Evolutionary conservation across 2,797 vertebrate genomes (phyloP), one percentile per base, ranked within the genome.

Genomic region (Manis pentadactyla): DNA sequence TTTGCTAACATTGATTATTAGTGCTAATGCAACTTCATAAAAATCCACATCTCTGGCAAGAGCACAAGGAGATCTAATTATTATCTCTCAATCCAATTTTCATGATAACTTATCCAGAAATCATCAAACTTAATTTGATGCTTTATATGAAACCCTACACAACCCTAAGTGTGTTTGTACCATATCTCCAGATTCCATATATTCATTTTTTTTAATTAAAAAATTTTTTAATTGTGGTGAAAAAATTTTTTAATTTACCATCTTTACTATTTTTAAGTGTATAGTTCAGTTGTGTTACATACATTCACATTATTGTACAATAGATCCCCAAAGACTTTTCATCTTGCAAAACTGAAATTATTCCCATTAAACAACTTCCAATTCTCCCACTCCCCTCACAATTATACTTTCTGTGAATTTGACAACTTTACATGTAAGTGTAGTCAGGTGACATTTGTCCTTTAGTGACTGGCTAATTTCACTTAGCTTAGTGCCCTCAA

Each of bases 21-120:
- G 14, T 34, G 57, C 29, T 39, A 46, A 74, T 23, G 12, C 42
- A 61, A 11, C 77, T 78, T 61, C 15, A 3, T 68, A 34, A 95
- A 85, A 31, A 31, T 55, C 63, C 6, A 11, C 12, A 37, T 37
- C 46, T 82, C 61, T 75, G 78, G 37, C 29, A 66, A 87, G 61
- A 71, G 23, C 18, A 23, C 8, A 4, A 55, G 75, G 53, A 66
- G 23, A 42, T 81, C n/a, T 42, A 79, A 87, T 92, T 51, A 95
- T 42, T 93, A 12, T 86, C 78, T 81, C 78, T 82, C 61, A 71
- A 82, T 95, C 68, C n/a, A 71, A 61, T 88, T 94, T 89, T 93
- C 42, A 57, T 75, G 73, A 88, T 42, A 69, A 63, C 75, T 53
- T 87, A 68, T 66, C 46, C 68, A 57, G 77, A 84, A 79, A 53